Evolutionary conservation across 2,113 vertebrate genomes (phyloP).

Genomic region (Chamaetylas fuelleborni): DNA sequence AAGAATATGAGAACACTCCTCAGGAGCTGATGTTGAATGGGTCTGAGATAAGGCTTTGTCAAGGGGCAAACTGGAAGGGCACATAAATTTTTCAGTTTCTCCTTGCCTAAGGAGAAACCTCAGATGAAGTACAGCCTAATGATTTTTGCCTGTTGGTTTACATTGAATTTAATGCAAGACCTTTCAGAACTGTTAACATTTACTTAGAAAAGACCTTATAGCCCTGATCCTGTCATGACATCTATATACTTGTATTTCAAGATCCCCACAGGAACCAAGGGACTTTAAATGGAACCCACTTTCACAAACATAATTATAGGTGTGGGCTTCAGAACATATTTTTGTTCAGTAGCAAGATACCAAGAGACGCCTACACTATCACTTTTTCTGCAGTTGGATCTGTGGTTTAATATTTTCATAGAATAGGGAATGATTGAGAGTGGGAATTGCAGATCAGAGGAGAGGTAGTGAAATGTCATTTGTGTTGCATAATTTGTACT

Average conservation of each 20-base stretch:
- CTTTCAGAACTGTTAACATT: neutral
- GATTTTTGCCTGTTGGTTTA: neutral
- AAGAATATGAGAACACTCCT: neutral
- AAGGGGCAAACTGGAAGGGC: neutral
- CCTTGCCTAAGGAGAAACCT: neutral
- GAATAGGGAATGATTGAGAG: constrained; percentile 69
- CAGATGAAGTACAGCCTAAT: neutral
- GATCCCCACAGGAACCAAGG: neutral
- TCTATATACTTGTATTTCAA: neutral
- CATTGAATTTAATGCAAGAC: neutral
- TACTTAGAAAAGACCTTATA: neutral
- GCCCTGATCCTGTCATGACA: neutral
- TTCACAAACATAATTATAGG: constrained; percentile 44
- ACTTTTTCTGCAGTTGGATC: constrained; percentile 33
- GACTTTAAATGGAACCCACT: neutral
- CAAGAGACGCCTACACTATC: constrained; percentile 3
- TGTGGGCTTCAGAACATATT: constrained; percentile 38
- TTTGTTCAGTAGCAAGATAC: constrained; percentile 23
- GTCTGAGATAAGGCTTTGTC: neutral
- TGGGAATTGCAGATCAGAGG: constrained; percentile 75
- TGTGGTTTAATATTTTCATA: constrained; percentile 61
- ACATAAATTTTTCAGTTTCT: neutral
- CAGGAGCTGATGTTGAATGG: neutral
- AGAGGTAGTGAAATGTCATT: constrained; percentile 75
- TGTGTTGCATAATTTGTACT: constrained; percentile 81